These are phyloP conservation scores for Phataginus tetradactyla DNA, from an alignment of 2,797 vertebrate species.

Conservation along the genomic window DNA sequence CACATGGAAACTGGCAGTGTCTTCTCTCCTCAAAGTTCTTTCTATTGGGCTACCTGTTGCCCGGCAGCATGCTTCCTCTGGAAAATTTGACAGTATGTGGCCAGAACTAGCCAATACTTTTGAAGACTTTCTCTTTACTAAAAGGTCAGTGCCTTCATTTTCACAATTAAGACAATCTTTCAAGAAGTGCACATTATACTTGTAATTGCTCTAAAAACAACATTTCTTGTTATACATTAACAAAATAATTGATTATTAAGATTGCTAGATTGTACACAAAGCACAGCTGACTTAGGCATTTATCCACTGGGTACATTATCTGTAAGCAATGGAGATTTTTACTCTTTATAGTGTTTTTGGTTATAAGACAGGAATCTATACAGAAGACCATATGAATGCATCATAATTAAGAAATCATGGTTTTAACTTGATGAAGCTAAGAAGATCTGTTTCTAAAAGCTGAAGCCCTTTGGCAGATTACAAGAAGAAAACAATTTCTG, in stretches of 20 bases:
- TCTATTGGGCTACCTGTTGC: constrained; percentile 98
- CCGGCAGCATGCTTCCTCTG: constrained; percentile 96
- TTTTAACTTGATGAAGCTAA: constrained; percentile 36
- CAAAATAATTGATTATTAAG: neutral
- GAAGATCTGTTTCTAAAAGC: constrained; percentile 27
- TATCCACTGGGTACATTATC: constrained; percentile 6
- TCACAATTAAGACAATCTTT: constrained; percentile 29
- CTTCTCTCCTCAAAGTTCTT: constrained; percentile 96
- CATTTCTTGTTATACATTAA: constrained; percentile 39
- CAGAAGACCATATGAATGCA: neutral
- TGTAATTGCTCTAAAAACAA: neutral
- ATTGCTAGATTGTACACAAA: neutral
- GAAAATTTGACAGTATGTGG: constrained; percentile 99
- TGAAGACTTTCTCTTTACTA: constrained; percentile 98
- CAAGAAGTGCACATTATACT: neutral
- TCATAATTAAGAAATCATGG: constrained; percentile 11
- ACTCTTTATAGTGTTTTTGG: neutral
- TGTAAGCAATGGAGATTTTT: neutral
- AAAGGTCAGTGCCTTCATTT: constrained; percentile 90
- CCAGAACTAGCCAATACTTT: constrained; percentile 96
- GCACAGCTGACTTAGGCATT: neutral
- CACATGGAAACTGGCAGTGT: constrained; percentile 98
- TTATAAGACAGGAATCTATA: neutral
- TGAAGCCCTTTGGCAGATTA: neutral
- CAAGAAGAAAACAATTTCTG: constrained; percentile 3